These are phyloP conservation scores for Tineola bisselliella DNA, from an alignment of 2,888 invertebrate species.

Conservation along the genomic window DNA sequence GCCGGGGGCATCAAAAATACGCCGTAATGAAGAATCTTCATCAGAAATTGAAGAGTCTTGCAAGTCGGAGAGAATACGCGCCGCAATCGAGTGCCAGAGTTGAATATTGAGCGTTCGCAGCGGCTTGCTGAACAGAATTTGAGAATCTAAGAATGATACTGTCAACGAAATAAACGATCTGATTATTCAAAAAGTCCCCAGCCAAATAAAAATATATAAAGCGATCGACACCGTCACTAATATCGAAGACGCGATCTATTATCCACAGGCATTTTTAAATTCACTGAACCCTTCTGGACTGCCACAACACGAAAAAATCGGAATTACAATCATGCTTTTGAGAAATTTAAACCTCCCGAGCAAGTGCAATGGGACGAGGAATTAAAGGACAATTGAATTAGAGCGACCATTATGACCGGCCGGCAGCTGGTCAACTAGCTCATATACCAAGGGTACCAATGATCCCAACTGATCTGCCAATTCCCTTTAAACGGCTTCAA, in stretches of 20 bases:
- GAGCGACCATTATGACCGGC: slow-evolving; percentile 19
- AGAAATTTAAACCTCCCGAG: slow-evolving; percentile 18
- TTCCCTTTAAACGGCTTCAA: slow-evolving; percentile 20
- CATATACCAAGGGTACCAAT: slow-evolving; percentile 20
- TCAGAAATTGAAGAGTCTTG: no score
- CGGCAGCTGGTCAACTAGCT: slow-evolving; percentile 17
- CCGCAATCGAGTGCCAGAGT: no score
- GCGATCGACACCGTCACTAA: slow-evolving; percentile 22
- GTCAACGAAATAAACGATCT: slow-evolving; percentile 19
- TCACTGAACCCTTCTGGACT: slow-evolving; percentile 16
- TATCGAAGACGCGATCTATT: slow-evolving; percentile 20
- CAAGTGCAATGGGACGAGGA: slow-evolving; percentile 18
- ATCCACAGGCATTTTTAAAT: slow-evolving; percentile 18
- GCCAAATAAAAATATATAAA: slow-evolving; percentile 18
- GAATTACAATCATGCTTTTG: slow-evolving; percentile 17
- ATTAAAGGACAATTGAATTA: slow-evolving; percentile 17
- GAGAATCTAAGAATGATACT: no score
- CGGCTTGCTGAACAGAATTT: no score
- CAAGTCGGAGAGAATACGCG: no score
- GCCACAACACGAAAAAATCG: slow-evolving; percentile 18
- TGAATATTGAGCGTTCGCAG: no score
- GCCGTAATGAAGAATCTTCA: no score
- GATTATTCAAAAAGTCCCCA: slow-evolving; percentile 19
- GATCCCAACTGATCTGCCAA: slow-evolving; percentile 20
- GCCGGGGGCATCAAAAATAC: no score